Base-by-base conservation (phyloP, 2,113 vertebrate species). In the Cathartes aura region DNA sequence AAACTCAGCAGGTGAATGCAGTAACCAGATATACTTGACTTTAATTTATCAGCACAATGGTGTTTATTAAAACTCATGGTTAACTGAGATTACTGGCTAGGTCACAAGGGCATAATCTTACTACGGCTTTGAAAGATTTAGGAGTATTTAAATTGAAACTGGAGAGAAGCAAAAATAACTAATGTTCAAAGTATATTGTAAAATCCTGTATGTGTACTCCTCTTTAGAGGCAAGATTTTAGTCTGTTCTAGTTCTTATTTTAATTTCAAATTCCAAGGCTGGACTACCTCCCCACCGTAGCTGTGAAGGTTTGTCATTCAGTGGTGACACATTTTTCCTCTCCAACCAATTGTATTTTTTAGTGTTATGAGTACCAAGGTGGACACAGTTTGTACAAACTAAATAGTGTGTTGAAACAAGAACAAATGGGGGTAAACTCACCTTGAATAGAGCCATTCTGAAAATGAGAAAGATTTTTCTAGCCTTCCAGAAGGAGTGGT, bases 51-150 rank as follows among this genome's bases (percentile, higher is more conserved):
- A 84, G 74, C 82, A 74, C 75, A 84, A 36, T 70, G 47, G 47
- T 71, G 40, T 22, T 97, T 96, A 93, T 94, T 95, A 81, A 84
- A 95, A 90, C 81, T 90, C 52, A 36, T 30, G 34, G 80, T 88
- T 90, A 89, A 34, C 62, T 58, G 70, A 80, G 52, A 48, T 96
- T 60, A 58, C 81, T 89, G 90, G 70, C 45, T 67, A 43, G 91
- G 82, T 87, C 82, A 91, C 64, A 36, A 88, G 78, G 84, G 60
- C 76, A 34, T 96, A 88, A 90, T 95, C 68, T 78, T 72, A 18
- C 73, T 68, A 30, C 42, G 84, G 36, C 58, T 87, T 92, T 82
- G 83, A 72, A 95, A 95, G 87, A 91, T 94, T 83, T 89, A 92
- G 63, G 63, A 75, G 75, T 78, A 83, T 95, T 92, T 96, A 64